phyloP scores from a whole-genome alignment of 92 coral and sea anemone species.

The Plumapathes pennacea region DNA sequence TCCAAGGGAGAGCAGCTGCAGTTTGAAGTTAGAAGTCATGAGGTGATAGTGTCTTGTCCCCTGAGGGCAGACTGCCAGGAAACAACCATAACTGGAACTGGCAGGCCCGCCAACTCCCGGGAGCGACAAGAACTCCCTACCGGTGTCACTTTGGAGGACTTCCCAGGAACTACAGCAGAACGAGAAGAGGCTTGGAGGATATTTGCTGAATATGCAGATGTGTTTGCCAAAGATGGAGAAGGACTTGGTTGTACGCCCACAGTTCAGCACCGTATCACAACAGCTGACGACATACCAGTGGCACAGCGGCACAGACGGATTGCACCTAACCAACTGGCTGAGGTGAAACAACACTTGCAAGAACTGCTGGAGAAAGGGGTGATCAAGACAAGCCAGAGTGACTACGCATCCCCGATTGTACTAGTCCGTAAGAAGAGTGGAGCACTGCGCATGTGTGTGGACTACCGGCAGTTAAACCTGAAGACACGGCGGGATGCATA shows the following conservation, averaged over 20 bases:
- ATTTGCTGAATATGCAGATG: slow-evolving; percentile 33
- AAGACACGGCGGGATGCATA: slow-evolving; percentile 26
- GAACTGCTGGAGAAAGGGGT: slow-evolving; percentile 39
- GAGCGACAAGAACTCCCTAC: slow-evolving; percentile 2
- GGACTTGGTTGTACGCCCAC: slow-evolving; percentile 35
- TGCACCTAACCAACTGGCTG: slow-evolving; percentile 43
- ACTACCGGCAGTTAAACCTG: slow-evolving; percentile 39
- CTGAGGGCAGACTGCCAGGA: slow-evolving; percentile 24
- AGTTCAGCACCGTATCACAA: slow-evolving; percentile 29
- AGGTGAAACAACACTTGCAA: slow-evolving; percentile 51
- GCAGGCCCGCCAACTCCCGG: slow-evolving; percentile 15
- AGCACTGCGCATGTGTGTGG: slow-evolving; percentile 52
- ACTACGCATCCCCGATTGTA: slow-evolving; percentile 54
- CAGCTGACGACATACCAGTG: slow-evolving; percentile 34
- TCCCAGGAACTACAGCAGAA: slow-evolving; percentile 42
- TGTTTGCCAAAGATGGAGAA: slow-evolving; percentile 23
- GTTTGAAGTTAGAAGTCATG: slow-evolving; percentile 16
- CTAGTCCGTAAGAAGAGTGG: slow-evolving; percentile 59
- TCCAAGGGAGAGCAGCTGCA: slow-evolving; percentile 33
- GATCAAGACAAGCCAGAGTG: slow-evolving; percentile 28
- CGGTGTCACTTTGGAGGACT: slow-evolving; percentile 31
- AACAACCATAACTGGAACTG: slow-evolving; percentile 25
- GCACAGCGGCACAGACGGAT: slow-evolving; percentile 46
- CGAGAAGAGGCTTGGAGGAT: slow-evolving; percentile 33
- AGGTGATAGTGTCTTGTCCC: slow-evolving; percentile 60